These are phyloP conservation scores for Grammomys dolichurus DNA, from an alignment of 2,113 vertebrate genomes.

Conservation along the genomic window DNA sequence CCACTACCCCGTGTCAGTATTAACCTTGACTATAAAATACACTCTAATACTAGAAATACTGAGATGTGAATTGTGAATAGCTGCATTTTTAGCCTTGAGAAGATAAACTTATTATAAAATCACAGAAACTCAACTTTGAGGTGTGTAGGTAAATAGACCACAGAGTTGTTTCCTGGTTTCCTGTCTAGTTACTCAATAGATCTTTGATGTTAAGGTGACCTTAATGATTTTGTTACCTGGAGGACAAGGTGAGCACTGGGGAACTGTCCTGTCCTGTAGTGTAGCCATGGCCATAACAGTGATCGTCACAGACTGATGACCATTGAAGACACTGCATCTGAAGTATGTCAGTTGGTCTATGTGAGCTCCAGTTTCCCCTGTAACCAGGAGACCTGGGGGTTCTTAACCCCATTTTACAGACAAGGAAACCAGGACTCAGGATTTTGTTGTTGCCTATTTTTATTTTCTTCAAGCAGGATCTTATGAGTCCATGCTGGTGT, in stretches of 20 bases:
- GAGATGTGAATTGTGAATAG: constrained; percentile 5
- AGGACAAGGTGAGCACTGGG: neutral
- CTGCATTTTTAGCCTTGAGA: constrained; percentile 12
- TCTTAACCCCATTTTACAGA: neutral
- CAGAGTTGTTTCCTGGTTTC: neutral
- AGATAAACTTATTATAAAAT: constrained; percentile 17
- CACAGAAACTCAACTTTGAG: constrained; percentile 17
- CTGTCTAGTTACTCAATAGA: neutral
- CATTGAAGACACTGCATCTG: neutral
- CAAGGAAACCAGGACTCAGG: neutral
- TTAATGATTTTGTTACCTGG: constrained; percentile 7
- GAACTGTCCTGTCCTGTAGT: neutral
- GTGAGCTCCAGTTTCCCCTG: neutral
- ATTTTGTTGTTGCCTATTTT: neutral
- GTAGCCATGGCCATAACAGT: neutral
- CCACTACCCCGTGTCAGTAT: neutral
- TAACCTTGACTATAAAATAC: neutral
- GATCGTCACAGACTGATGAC: neutral
- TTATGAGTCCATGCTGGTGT: neutral
- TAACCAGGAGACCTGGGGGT: neutral
- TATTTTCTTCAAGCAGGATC: neutral
- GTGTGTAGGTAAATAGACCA: neutral
- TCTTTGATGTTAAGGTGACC: neutral
- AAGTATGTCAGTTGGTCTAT: neutral
- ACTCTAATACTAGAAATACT: neutral